These are phyloP conservation scores for Daubentonia madagascariensis DNA, from an alignment of 2,113 vertebrate genomes.

Conservation along the genomic window DNA sequence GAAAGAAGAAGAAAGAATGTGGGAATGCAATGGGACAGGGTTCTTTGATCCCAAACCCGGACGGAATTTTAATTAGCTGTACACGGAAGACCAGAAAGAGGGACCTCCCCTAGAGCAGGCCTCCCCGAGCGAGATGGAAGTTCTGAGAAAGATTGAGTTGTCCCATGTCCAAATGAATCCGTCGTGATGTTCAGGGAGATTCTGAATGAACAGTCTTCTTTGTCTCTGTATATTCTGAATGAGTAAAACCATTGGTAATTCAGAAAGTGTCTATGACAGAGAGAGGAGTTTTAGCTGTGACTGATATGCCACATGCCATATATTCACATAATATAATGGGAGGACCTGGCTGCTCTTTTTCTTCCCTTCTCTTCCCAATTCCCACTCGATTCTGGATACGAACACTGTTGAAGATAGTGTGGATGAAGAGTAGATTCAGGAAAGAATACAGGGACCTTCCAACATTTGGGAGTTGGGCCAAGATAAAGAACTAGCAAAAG, in stretches of 20 bases:
- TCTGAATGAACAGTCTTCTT: slow-evolving; percentile 8
- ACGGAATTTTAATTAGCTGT: slow-evolving; percentile 81
- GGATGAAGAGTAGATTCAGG: background rate
- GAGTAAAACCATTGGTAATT: background rate
- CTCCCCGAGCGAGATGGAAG: background rate
- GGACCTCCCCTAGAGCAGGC: slow-evolving; percentile 43
- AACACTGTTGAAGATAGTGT: background rate
- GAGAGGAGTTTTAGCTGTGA: background rate
- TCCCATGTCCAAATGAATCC: background rate
- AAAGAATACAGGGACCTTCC: background rate
- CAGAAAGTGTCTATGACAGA: background rate
- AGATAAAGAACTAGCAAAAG: background rate
- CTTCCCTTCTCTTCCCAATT: no score
- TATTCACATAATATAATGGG: background rate
- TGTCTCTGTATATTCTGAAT: slow-evolving; percentile 16
- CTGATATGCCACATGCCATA: background rate
- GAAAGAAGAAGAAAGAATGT: slow-evolving; percentile 78
- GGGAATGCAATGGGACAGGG: slow-evolving; percentile 64
- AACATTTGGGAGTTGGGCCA: background rate
- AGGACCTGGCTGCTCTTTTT: accelerated
- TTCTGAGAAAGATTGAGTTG: background rate
- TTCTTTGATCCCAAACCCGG: slow-evolving; percentile 79
- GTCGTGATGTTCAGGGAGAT: background rate
- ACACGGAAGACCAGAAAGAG: slow-evolving; percentile 49
- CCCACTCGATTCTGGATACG: background rate